Evolutionary conservation across 2,888 invertebrate genomes (phyloP).

Genomic region (Anodontia alba): DNA sequence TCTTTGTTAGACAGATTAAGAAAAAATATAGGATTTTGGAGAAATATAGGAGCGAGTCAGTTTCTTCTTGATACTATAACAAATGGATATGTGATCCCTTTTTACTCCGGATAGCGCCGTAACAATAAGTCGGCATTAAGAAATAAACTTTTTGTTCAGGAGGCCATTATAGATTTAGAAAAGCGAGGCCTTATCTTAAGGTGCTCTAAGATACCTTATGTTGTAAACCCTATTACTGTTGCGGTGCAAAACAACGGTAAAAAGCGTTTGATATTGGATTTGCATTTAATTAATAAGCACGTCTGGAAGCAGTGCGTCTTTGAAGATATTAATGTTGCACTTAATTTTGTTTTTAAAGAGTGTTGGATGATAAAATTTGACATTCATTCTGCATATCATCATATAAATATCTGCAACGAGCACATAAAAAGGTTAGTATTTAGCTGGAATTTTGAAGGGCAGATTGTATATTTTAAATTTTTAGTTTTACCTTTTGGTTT

Average conservation of each 20-base stretch:
- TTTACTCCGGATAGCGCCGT: too few species aligned
- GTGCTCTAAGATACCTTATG: too few species aligned
- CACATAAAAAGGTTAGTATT: constrained; percentile 8
- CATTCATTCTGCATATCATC: constrained; percentile 36
- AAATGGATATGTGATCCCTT: too few species aligned
- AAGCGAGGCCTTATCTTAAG: constrained; percentile 23
- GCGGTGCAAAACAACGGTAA: constrained; percentile 36
- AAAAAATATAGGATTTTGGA: too few species aligned
- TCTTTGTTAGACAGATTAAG: too few species aligned
- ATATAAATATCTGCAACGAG: not conserved
- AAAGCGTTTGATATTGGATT: constrained; percentile 49
- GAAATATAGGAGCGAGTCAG: too few species aligned
- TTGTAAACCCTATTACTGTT: constrained; percentile 49
- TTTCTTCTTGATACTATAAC: too few species aligned
- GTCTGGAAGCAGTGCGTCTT: constrained; percentile 36
- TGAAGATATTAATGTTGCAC: constrained; percentile 39
- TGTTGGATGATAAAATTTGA: constrained; percentile 35
- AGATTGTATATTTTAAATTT: not conserved
- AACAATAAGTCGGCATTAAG: too few species aligned
- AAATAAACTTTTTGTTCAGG: too few species aligned
- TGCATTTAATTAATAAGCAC: constrained; percentile 45
- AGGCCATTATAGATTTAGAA: constrained; percentile 40
- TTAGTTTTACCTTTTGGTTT: constrained; percentile 4
- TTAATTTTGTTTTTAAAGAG: not conserved
- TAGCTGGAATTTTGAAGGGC: not conserved